These are phyloP conservation scores for Mus spretus DNA, from an alignment of 2,797 vertebrate genomes.

Conservation along the genomic window DNA sequence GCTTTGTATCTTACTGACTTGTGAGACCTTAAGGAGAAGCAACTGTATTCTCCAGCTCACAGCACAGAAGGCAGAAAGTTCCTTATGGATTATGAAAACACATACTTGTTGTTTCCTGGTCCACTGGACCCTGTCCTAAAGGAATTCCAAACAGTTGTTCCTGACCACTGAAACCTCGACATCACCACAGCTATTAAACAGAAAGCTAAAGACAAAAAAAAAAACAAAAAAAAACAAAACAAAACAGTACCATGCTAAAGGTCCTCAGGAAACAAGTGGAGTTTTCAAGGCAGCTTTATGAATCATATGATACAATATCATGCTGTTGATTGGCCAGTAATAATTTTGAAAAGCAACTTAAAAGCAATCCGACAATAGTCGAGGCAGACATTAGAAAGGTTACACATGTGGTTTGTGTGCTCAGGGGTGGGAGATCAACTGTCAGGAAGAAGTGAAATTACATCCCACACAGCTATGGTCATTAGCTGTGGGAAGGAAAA, in stretches of 20 bases:
- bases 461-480: background rate
- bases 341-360: slow-evolving; percentile 29
- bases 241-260: background rate
- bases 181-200: background rate
- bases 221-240: background rate
- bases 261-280: slow-evolving; percentile 1
- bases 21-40: background rate
- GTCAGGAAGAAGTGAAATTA: background rate
- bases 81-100: background rate
- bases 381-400: background rate
- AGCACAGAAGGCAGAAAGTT: background rate
- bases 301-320: background rate
- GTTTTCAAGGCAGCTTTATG: background rate
- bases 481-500: slow-evolving; percentile 20
- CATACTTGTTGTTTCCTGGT: background rate
- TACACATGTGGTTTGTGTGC: background rate
- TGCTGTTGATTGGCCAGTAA: background rate
- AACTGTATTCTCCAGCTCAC: background rate
- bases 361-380: background rate
- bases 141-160: background rate
- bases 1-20: background rate
- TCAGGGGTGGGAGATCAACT: background rate
- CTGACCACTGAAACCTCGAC: background rate
- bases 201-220: background rate
- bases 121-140: background rate